Evolutionary conservation across 2,797 vertebrate species (phyloP).

Genomic region (Sphenodon punctatus): DNA sequence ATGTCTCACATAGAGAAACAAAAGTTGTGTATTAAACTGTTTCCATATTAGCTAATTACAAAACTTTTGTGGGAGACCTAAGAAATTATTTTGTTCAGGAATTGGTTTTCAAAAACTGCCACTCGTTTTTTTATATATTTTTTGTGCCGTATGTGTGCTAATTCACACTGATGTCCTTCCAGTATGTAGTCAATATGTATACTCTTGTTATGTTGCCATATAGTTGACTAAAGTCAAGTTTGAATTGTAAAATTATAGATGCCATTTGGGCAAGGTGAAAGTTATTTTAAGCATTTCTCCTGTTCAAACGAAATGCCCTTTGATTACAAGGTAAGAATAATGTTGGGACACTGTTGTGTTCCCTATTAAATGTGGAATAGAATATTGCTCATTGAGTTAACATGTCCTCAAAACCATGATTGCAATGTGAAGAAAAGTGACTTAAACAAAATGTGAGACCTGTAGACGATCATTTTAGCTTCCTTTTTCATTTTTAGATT

Average conservation of each 20-base stretch:
- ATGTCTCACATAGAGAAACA: background rate
- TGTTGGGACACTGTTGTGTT: background rate
- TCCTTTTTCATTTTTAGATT: too few species aligned
- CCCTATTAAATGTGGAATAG: background rate
- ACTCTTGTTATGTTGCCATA: background rate
- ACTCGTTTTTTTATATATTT: background rate
- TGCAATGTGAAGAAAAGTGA: background rate
- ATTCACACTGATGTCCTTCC: background rate
- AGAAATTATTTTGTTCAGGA: conserved; percentile 17
- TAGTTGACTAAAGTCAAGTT: background rate
- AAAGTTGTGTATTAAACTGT: background rate
- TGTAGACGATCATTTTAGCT: too few species aligned
- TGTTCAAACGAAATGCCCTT: background rate
- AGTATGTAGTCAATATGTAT: background rate
- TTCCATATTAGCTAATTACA: background rate
- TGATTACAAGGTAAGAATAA: background rate
- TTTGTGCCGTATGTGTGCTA: background rate
- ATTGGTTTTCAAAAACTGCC: background rate
- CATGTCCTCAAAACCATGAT: background rate
- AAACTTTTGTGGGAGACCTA: background rate
- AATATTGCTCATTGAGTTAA: fast-evolving
- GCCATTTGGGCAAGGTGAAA: background rate
- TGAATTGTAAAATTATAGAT: background rate
- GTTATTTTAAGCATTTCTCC: background rate
- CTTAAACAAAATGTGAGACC: background rate